Conservation (phyloP, 1,140 invertebrate genomes). For the Drosophila truncata region DNA sequence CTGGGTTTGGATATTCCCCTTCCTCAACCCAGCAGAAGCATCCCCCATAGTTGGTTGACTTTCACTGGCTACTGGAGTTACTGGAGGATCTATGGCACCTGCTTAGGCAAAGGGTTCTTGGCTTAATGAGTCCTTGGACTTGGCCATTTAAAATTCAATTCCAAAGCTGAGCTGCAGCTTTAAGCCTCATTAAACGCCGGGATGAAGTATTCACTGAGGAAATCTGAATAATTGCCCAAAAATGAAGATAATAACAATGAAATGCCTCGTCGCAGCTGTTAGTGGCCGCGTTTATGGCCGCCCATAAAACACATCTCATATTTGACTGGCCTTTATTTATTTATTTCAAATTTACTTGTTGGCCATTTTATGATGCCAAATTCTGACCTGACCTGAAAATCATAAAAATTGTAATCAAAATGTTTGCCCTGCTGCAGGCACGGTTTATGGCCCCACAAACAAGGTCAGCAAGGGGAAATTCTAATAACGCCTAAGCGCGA, state of each 20-base stretch:
- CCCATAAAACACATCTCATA: conserved; percentile 71
- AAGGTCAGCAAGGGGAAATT: conserved; percentile 41
- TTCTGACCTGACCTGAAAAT: conserved; percentile 85
- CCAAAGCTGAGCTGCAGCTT: conserved; percentile 46
- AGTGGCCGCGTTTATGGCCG: conserved; percentile 39
- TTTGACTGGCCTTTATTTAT: conserved; percentile 70
- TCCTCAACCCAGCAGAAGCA: background rate
- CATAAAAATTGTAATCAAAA: conserved; percentile 84
- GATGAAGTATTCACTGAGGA: conserved; percentile 60
- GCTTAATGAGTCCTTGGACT: conserved; percentile 59
- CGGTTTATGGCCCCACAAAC: conserved; percentile 60
- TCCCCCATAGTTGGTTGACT: conserved; percentile 7
- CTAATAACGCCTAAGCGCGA: conserved; percentile 76
- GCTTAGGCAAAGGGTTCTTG: conserved; percentile 57
- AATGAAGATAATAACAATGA: conserved; percentile 38
- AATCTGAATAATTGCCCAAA: conserved; percentile 62
- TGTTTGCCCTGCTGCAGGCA: conserved; percentile 57
- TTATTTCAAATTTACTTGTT: conserved; percentile 82
- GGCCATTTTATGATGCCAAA: conserved; percentile 81
- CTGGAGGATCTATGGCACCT: conserved; percentile 70
- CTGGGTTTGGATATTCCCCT: background rate
- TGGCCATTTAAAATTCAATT: conserved; percentile 62
- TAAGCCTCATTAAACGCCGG: conserved; percentile 59
- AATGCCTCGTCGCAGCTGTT: conserved; percentile 16
- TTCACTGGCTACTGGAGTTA: conserved; percentile 16